Conservation (phyloP, 2,888 invertebrate species). For the Erpobdella octoculata region DNA sequence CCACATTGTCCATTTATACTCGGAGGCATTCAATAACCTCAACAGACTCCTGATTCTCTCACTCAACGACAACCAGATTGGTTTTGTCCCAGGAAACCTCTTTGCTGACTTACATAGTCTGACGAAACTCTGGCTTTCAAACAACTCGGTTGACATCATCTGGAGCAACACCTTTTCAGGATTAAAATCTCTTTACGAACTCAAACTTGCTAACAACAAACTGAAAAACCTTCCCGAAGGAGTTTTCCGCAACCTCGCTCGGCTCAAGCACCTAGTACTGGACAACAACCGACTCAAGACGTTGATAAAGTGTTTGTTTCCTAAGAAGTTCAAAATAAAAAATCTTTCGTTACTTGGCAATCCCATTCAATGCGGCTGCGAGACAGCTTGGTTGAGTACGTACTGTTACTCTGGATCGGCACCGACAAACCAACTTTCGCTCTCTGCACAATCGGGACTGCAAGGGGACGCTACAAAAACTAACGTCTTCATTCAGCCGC, state of each 20-base stretch:
- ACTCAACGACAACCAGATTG: slow-evolving; percentile 35
- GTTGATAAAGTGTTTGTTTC: slow-evolving; percentile 32
- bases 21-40: slow-evolving; percentile 34
- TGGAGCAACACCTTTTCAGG: slow-evolving; percentile 33
- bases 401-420: neutral
- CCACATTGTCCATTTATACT: slow-evolving; percentile 32
- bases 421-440: too few species aligned
- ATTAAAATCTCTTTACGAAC: slow-evolving; percentile 31
- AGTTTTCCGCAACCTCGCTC: slow-evolving; percentile 27
- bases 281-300: slow-evolving; percentile 34
- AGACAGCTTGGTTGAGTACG: slow-evolving; percentile 33
- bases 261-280: slow-evolving; percentile 33
- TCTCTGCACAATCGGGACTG: too few species aligned
- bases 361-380: slow-evolving; percentile 36
- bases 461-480: too few species aligned
- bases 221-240: slow-evolving; percentile 32
- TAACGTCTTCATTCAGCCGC: too few species aligned
- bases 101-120: slow-evolving; percentile 34
- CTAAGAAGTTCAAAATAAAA: slow-evolving; percentile 28
- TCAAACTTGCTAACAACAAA: slow-evolving; percentile 34
- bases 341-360: slow-evolving; percentile 36
- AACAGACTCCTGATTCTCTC: slow-evolving; percentile 29
- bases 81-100: slow-evolving; percentile 30
- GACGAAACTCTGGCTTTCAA: slow-evolving; percentile 33
- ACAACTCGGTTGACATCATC: slow-evolving; percentile 33